Conservation (phyloP, 2,113 vertebrate species). For the Chunga burmeisteri region DNA sequence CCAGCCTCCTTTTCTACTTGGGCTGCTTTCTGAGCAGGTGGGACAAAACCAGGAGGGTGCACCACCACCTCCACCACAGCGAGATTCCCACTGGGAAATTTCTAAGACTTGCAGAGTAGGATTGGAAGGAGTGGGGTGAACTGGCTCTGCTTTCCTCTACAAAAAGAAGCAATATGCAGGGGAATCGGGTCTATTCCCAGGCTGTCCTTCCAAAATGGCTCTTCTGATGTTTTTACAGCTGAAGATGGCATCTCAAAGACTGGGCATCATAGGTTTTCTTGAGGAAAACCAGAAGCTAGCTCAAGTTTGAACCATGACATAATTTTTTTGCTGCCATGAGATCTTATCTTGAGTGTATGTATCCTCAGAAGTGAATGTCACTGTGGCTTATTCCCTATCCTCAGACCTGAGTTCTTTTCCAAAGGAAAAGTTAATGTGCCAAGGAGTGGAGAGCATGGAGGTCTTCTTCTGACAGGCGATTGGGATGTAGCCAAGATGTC, state of each 20-base stretch:
- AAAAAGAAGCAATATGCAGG: background rate
- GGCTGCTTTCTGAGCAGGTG: background rate
- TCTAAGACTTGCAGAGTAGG: background rate
- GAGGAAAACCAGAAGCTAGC: background rate
- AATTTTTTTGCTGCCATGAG: background rate
- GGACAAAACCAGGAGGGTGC: background rate
- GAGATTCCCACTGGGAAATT: background rate
- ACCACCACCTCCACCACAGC: background rate
- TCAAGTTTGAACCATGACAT: background rate
- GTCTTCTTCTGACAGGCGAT: background rate
- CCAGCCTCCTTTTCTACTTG: background rate
- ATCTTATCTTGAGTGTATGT: background rate
- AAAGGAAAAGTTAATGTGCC: background rate
- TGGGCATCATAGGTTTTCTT: background rate
- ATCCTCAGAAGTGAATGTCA: background rate
- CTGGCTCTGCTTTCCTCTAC: background rate
- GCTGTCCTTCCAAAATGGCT: background rate
- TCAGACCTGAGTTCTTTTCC: background rate
- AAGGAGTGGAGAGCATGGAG: background rate
- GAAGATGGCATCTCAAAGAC: background rate
- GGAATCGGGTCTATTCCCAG: background rate
- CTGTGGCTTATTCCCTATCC: background rate
- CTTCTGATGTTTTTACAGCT: background rate
- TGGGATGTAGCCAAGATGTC: background rate
- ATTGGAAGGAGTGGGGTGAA: background rate